Evolutionary conservation across 2,888 invertebrate species (phyloP).

Genomic region (Bursaphelenchus okinawaensis): DNA sequence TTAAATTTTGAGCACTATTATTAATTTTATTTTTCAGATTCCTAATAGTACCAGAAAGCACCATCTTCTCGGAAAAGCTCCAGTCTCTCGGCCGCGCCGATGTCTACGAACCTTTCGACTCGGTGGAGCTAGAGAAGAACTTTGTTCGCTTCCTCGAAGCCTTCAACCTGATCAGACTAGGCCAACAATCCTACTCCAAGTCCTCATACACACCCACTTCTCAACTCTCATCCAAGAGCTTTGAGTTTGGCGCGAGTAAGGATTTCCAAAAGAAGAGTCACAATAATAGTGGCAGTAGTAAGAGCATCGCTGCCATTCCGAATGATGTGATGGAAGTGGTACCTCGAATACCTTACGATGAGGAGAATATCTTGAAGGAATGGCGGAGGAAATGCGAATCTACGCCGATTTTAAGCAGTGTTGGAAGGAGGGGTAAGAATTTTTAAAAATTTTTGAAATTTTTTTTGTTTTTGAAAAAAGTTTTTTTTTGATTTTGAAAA

Average conservation of each 20-base stretch:
- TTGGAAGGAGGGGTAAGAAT: background rate
- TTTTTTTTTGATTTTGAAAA: background rate
- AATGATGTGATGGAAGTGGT: background rate
- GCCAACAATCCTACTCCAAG: constrained; percentile 5
- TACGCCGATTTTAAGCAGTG: background rate
- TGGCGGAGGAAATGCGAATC: background rate
- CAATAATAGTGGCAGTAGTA: background rate
- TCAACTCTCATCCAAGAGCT: background rate
- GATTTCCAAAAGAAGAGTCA: background rate
- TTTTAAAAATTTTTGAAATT: background rate
- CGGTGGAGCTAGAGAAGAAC: constrained; percentile 23
- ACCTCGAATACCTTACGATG: background rate
- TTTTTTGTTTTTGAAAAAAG: background rate
- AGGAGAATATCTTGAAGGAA: background rate
- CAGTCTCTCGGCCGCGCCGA: constrained; percentile 15
- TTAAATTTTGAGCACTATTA: no score
- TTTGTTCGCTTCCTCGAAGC: constrained; percentile 32
- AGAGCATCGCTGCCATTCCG: background rate
- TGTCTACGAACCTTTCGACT: constrained; percentile 14
- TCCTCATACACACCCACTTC: background rate
- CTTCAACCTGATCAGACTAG: constrained; percentile 24
- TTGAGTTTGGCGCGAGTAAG: background rate
- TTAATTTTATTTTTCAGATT: constrained; percentile 28
- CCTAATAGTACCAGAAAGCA: constrained; percentile 26
- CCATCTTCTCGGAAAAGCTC: constrained; percentile 13